Evolutionary conservation across 2,888 invertebrate genomes (phyloP).

Genomic region (Habrosyne pyritoides): DNA sequence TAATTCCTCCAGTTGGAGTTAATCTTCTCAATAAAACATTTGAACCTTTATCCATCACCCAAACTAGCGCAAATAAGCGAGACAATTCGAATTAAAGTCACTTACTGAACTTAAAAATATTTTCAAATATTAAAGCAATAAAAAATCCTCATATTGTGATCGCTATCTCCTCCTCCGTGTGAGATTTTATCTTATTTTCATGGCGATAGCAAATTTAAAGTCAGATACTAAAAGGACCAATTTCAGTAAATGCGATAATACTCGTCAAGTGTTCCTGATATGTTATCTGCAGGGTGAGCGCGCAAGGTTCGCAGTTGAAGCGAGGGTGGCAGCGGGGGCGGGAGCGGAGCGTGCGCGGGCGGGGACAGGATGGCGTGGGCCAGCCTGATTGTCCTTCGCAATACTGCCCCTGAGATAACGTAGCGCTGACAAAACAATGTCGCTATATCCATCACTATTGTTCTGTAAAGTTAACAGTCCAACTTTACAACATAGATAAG

Average conservation of each 20-base stretch:
- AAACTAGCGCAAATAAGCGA: neutral
- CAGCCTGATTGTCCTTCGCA: slow-evolving; percentile 74
- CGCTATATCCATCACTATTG: slow-evolving; percentile 42
- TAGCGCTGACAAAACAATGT: slow-evolving; percentile 53
- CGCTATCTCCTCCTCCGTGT: neutral
- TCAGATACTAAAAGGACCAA: neutral
- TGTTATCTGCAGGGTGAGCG: slow-evolving; percentile 55
- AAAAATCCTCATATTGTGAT: too few relatives aligned
- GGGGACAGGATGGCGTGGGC: slow-evolving; percentile 70
- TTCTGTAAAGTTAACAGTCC: slow-evolving; percentile 5
- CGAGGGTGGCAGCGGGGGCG: slow-evolving; percentile 29
- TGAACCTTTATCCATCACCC: neutral
- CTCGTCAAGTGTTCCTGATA: slow-evolving; percentile 47
- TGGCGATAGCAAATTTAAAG: neutral
- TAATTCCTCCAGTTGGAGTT: neutral
- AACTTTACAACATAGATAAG: slow-evolving; percentile 26
- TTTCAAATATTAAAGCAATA: too few relatives aligned
- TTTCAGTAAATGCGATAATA: slow-evolving; percentile 13
- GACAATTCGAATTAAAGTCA: too few relatives aligned
- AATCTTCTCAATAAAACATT: neutral
- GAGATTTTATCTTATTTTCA: neutral
- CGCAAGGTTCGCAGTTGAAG: slow-evolving; percentile 13
- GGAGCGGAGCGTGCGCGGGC: slow-evolving; percentile 23
- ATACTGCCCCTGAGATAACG: slow-evolving; percentile 62
- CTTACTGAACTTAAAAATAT: too few relatives aligned